Evolutionary conservation across 2,113 vertebrate genomes (phyloP), one percentile per base, ranked within the genome.

Genomic region (Ceyx melanurus): DNA sequence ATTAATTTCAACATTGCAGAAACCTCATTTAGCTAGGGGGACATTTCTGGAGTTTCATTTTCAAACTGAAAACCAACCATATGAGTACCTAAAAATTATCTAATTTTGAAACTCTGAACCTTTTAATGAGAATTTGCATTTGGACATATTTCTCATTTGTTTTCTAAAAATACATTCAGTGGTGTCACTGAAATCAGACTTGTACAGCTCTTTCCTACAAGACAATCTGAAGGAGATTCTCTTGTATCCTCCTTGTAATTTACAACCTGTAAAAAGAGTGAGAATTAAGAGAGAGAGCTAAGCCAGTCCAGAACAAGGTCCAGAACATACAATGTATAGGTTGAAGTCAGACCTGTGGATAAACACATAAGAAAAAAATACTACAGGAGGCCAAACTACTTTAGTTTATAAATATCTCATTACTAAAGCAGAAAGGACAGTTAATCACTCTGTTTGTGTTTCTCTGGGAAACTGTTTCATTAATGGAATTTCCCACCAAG

Each of bases 1-100:
- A 96, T 96, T 95, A 92, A 92, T 91, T 92, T 81, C 80, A 94
- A 21, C 76, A 84, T 57, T 88, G n/a, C 73, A 88, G 88, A 91
- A 86, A 37, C 86, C 79, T 95, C 51, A 57, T 96, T 90, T 90
- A 90, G 76, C 80, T 86, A 60, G n/a, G 29, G 72, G 75, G 65
- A 75, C 23, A 67, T 74, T 94, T 94, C 82, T 90, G 31, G 76
- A 64, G n/a, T 81, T 90, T 56, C 67, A 53, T 90, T 94, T 92
- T 61, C 65, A 65, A 65, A 78, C 68, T 81, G 68, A 81, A 94
- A 95, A 86, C 20, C 72, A 90, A 57, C 60, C 26, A 33, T 51
- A 43, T 53, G 35, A 5, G 20, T 56, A 86, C 46, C 45, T 82
- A 51, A 64, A 92, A 91, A 92, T 91, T n/a, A 92, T 80, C 67